These are phyloP conservation scores for Lathamus discolor DNA, from an alignment of 2,113 vertebrate genomes.

Conservation along the genomic window DNA sequence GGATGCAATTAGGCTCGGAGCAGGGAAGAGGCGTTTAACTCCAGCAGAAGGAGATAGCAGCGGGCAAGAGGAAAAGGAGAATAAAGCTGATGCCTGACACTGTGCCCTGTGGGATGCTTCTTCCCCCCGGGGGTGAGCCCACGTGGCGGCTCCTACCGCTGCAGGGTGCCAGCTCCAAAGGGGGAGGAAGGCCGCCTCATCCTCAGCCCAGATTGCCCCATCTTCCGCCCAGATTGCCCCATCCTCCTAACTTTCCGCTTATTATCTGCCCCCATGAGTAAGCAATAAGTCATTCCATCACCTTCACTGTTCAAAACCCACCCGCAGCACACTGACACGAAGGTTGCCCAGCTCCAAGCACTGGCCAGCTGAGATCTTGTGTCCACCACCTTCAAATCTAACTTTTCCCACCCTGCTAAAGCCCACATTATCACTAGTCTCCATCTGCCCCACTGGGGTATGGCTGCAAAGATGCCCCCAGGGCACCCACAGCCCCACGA, in stretches of 20 bases:
- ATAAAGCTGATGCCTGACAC: background rate
- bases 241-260: background rate
- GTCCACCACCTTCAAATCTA: background rate
- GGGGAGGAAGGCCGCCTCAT: background rate
- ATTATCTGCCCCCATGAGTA: accelerated
- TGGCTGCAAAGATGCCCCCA: background rate
- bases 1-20: slow-evolving; percentile 52
- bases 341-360: background rate
- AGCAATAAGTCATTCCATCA: background rate
- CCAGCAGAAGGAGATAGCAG: background rate
- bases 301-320: background rate
- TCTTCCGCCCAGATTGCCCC: background rate
- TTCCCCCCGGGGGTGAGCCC: accelerated
- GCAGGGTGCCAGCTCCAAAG: background rate
- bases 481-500: background rate
- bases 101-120: accelerated
- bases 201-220: background rate
- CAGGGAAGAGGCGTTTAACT: background rate
- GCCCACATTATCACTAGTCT: background rate
- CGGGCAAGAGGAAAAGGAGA: background rate
- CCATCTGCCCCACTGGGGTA: background rate
- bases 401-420: accelerated
- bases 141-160: accelerated
- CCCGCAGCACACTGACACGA: accelerated
- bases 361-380: background rate